These are phyloP conservation scores for Characodon lateralis DNA, from an alignment of 2,797 vertebrate species.

Conservation along the genomic window DNA sequence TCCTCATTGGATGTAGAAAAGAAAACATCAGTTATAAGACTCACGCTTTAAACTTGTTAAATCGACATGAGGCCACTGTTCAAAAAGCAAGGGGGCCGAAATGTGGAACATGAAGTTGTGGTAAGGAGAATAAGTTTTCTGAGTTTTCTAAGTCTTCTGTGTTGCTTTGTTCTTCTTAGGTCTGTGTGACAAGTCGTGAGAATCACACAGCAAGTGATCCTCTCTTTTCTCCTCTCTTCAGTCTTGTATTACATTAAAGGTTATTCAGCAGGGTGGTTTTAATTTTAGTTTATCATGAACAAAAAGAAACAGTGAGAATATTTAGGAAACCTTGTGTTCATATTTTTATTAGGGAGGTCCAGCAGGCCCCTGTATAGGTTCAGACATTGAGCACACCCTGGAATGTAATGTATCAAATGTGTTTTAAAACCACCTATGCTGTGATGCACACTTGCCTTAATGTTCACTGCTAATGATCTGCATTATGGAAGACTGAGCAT, in stretches of 20 bases:
- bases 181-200: conserved; percentile 30
- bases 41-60: background rate
- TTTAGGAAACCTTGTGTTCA: conserved; percentile 30
- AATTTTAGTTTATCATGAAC: background rate
- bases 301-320: background rate
- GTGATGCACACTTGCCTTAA: conserved; percentile 45
- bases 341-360: conserved; percentile 22
- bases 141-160: background rate
- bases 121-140: background rate
- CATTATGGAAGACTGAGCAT: conserved; percentile 55
- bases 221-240: conserved; percentile 11
- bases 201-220: conserved; percentile 18
- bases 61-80: background rate
- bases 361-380: conserved; percentile 40
- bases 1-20: background rate
- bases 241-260: conserved; percentile 34
- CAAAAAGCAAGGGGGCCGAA: background rate
- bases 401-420: conserved; percentile 16
- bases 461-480: conserved; percentile 41
- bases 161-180: conserved; percentile 15
- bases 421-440: conserved; percentile 15
- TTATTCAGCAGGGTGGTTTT: conserved; percentile 35
- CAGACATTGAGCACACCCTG: conserved; percentile 25
- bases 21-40: background rate
- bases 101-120: background rate